Base-by-base conservation (phyloP, 2,888 invertebrate genomes). In the Rhyacophila evoluta region DNA sequence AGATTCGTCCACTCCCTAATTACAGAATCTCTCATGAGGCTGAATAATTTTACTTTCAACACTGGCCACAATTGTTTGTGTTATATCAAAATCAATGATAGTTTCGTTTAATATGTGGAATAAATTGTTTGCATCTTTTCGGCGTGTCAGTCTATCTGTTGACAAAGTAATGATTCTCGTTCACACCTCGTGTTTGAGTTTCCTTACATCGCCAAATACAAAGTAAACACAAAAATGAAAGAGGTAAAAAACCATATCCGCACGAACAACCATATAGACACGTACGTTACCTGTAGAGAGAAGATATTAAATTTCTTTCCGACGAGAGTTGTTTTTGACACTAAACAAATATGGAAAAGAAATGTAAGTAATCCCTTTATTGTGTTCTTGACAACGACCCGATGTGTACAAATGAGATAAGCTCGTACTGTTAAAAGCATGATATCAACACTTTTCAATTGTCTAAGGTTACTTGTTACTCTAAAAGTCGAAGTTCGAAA, bases 251-350 rank as follows among this genome's bases (percentile, higher is more conserved):
- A 55, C 19, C 15, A 55, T 55, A 55, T 55, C 55, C 55, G 15
- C 6, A 19, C 55, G 19, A 8, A 6, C 19, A 8, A 19, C 25
- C 55, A 37, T 69, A 69, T 39, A 39, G 29, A 74, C 69, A 78
- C 39, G 70, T 71, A 71, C 71, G 71, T 71, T 72, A 76, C 76
- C 76, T 76, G 76, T 76, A 72, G 67, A 77, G 72, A 75, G 72
- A 55, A 19, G 6, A 33, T 33, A 33, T 33, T 33, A 6, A 75
- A 72, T 38, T 68, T 69, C 28, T 55, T 75, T 27, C 37, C 28
- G 28, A 70, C 75, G 37, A 68, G 27, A 28, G 69, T 38, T 70
- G 67, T 39, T 70, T 39, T 38, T 37, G 70, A 68, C 68, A 75
- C 75, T 37, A 75, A 28, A 29, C 70, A 75, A 75, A 75, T 38